Base-by-base conservation (phyloP, 2,888 invertebrate genomes). In the Noctua pronuba region DNA sequence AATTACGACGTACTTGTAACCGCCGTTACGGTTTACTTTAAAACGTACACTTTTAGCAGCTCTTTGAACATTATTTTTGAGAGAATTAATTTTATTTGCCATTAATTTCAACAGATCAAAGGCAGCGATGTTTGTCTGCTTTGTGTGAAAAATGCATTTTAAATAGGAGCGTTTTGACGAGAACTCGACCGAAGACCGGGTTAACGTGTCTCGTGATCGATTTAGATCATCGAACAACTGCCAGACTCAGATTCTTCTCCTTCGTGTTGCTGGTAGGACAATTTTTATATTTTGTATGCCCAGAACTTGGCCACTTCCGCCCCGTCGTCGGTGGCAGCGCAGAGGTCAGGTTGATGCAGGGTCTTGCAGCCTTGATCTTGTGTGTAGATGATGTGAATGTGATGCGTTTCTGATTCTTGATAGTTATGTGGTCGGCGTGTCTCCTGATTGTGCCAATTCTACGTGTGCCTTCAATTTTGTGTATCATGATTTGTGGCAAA, bases 41-140 rank as follows among this genome's bases (percentile, higher is more conserved):
- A 44, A 41, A 62, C 41, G 24, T 55, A 55, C 72, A 31, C 44
- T 75, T 71, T 79, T 71, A 64, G 64, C 69, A 64, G 28, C 55
- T 74, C 75, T 79, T 84, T 86, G 75, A 84, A 86, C 83, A 70
- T 83, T 79, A 73, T 67, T 83, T 73, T 79, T n/a, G 35, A 73
- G 21, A 46, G n/a, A 67, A 85, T 77, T 62, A 55, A 78, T 82
- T 72, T 64, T 68, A 67, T n/a, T 7, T 31, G 60, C 69, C 62
- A 67, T 83, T 71, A 55, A 83, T 85, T 62, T 77, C 18, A 67
- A 44, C 21, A 41, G 60, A 73, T 86, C 86, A 84, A 84, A 84
- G 75, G 52, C 60, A 72, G 24, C 35, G 35, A 58, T 73, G 31
- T 77, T 67, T 65, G 49, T 68, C 64, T 71, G 65, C 35, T 65